Conservation (phyloP, 2,797 vertebrate genomes). For the Podarcis siculus region DNA sequence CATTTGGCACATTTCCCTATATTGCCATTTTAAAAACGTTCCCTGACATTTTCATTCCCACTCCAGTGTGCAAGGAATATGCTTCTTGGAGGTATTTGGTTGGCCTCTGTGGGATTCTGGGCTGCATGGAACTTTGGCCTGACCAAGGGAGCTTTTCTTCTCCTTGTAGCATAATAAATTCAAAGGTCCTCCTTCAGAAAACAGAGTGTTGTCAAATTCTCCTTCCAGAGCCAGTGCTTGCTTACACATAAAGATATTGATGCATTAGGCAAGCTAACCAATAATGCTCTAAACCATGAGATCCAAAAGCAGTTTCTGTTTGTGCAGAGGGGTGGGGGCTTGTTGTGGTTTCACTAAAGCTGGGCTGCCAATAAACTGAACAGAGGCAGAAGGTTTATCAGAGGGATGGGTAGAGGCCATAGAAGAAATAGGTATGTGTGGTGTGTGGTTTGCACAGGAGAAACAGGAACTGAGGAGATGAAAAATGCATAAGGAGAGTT, state of each 20-base stretch:
- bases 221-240: slow-evolving; percentile 58
- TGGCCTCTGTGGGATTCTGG: not conserved
- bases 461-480: slow-evolving; percentile 25
- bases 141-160: not conserved
- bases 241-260: slow-evolving; percentile 61
- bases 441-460: not conserved
- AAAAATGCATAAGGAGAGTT: slow-evolving; percentile 39
- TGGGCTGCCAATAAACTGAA: slow-evolving; percentile 26
- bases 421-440: not conserved
- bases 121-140: not conserved
- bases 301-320: slow-evolving; percentile 35
- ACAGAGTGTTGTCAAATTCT: slow-evolving; percentile 59
- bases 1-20: slow-evolving; percentile 27
- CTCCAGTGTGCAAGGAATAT: slow-evolving; percentile 39
- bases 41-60: slow-evolving; percentile 40
- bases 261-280: slow-evolving; percentile 49
- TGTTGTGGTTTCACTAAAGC: slow-evolving; percentile 39
- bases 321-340: not conserved
- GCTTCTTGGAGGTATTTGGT: not conserved
- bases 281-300: slow-evolving; percentile 54
- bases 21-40: not conserved
- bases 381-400: not conserved
- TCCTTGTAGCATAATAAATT: not conserved
- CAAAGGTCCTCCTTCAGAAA: slow-evolving; percentile 62
- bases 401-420: slow-evolving; percentile 22